phyloP scores from a whole-genome alignment of 2,113 vertebrate genomes.

The Hucho hucho region DNA sequence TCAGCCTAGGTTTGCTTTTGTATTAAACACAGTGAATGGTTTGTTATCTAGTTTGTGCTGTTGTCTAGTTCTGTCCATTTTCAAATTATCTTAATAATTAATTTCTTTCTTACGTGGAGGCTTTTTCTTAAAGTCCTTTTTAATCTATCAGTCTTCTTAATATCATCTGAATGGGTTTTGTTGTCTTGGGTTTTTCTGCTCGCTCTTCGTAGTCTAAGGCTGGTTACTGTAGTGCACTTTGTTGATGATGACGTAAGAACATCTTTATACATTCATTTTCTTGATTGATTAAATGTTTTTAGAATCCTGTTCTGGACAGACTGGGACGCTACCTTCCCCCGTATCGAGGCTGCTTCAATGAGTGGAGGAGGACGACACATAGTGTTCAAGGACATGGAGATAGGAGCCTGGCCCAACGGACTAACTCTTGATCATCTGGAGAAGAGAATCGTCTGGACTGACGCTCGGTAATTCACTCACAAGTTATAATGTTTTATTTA shows the following conservation, averaged over 20 bases:
- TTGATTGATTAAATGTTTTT: conserved; percentile 15
- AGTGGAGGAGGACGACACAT: conserved; percentile 90
- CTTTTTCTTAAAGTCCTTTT: no score
- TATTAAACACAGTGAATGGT: not conserved
- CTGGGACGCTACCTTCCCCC: conserved; percentile 97
- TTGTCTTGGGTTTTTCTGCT: no score
- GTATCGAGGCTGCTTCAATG: conserved; percentile 96
- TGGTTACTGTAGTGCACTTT: no score
- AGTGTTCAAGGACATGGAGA: conserved; percentile 98
- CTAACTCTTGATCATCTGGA: conserved; percentile 97
- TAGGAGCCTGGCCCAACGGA: conserved; percentile 97
- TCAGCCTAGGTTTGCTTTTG: not conserved
- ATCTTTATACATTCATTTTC: no score
- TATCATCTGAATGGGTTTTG: not conserved
- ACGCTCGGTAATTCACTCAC: conserved; percentile 83
- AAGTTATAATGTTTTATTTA: no score
- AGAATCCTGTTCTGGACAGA: conserved; percentile 99
- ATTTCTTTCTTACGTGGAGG: no score
- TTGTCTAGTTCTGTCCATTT: no score
- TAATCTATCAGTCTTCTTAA: no score
- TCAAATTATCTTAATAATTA: no score
- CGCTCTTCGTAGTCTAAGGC: not conserved
- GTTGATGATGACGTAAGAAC: no score
- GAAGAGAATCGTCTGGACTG: conserved; percentile 97
- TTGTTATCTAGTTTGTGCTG: no score